Base-by-base conservation (phyloP, 2,797 vertebrate species). In the Sebastiscus albofasciatus region DNA sequence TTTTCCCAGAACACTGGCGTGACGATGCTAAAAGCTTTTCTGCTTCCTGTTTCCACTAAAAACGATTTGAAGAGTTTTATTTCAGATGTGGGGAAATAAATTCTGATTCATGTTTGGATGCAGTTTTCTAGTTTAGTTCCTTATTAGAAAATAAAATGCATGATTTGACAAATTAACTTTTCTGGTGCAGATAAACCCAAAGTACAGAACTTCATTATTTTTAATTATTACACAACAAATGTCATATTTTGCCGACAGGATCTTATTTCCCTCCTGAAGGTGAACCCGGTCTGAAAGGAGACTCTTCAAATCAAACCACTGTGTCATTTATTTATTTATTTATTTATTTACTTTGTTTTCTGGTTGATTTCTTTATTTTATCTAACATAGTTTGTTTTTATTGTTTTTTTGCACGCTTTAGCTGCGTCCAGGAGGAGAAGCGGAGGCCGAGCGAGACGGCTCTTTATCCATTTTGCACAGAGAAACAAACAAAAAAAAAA, bases 391-490 rank as follows among this genome's bases (percentile, higher is more conserved):
- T 31, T 77, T 22, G 27, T 60, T 33, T 66, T 2, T 34, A 54
- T 72, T 11, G 18, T 36, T 22, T 13, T 18, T 93, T 89, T 89
- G 87, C 90, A 92, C 84, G 80, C 87, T 88, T 78, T 67, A 77
- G 84, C 67, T 74, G 85, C 77, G 80, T 88, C 87, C 74, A 67
- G 77, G 71, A 67, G 77, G 71, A 79, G 72, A 66, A 16, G 54
- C 62, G 34, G 87, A 81, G 74, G 77, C 61, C 42, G 65, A 76
- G 79, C 60, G 56, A 78, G 16, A 67, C 46, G 27, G 49, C 81
- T 89, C 80, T 81, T 85, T 81, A 82, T 87, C 87, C 78, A 90
- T 90, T 93, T 93, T 92, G 93, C 92, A 94, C 92, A 92, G 77
- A 91, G 58, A 91, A 89, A 88, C 59, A 79, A 81, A 77, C 0